These are phyloP conservation scores for Drymodes brunneopygia DNA, from an alignment of 2,113 vertebrate genomes.

Conservation along the genomic window DNA sequence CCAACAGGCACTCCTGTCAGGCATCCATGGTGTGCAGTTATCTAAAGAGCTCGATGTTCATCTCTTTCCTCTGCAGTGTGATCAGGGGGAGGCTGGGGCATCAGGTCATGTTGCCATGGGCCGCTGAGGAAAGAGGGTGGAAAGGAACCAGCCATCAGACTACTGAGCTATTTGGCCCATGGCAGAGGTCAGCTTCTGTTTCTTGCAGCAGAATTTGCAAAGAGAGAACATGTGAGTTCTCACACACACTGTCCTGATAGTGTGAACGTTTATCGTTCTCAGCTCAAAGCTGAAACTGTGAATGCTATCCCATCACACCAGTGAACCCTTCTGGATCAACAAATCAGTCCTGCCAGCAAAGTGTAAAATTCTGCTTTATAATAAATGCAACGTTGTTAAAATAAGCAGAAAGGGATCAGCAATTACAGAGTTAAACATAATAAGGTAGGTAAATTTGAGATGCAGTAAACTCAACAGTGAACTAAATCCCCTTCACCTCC, in stretches of 20 bases:
- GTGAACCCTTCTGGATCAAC: background rate
- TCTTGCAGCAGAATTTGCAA: rapidly evolving
- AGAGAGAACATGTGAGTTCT: background rate
- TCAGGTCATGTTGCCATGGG: background rate
- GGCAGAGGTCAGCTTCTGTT: background rate
- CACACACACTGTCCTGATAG: rapidly evolving
- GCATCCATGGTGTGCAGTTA: background rate
- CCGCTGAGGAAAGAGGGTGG: background rate
- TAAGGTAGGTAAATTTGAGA: background rate
- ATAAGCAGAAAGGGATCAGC: background rate
- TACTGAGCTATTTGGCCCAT: background rate
- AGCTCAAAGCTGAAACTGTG: background rate
- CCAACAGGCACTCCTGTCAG: background rate
- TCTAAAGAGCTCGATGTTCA: background rate
- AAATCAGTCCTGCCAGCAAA: background rate
- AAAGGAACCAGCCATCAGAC: background rate
- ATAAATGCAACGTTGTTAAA: background rate
- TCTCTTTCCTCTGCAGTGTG: background rate
- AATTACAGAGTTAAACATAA: background rate
- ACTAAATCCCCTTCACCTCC: background rate
- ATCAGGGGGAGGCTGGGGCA: rapidly evolving
- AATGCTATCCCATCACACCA: background rate
- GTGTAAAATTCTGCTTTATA: background rate
- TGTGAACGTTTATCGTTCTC: background rate
- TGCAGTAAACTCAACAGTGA: background rate